Base-by-base conservation (phyloP, 1,140 invertebrate species). In the Aphelenchoides fujianensis region DNA sequence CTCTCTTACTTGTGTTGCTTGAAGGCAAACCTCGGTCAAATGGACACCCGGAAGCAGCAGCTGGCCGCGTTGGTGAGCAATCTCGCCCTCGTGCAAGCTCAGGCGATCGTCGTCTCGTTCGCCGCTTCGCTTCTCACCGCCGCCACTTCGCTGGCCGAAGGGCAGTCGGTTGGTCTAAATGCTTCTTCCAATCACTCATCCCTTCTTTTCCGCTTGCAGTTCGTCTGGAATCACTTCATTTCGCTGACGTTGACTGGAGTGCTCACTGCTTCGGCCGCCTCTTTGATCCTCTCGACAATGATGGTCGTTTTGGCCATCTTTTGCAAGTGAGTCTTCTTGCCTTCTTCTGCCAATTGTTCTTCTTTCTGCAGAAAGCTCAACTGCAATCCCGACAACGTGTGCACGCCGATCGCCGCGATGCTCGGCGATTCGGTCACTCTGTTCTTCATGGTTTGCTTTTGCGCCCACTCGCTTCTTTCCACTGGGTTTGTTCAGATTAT, bases 361-460 rank as follows among this genome's bases (percentile, higher is more conserved):
- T 68, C 3, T 54, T 62, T 28, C n/a, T n/a, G 35, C n/a, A 41
- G 71, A 5, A 62, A 30, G 12, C 74, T n/a, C 54, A 73, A 73
- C 48, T 28, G 72, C 3, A 72, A 72, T 35, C 72, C 71, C 30
- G 74, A 75, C 74, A 75, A 75, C 54, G 68, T 75, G 30, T 69
- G 68, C 32, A 75, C 74, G 16, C 74, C 74, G 19, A 35, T 75
- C 12, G 74, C 74, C 5, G 74, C 74, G 12, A 59, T 85, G 74
- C 78, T 86, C 1, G 94, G 94, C 27, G 94, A 97, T 87, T 87
- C 97, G 48, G 93, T 90, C 34, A 95, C 94, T n/a, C n/a, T n/a
- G n/a, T n/a, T n/a, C n/a, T n/a, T n/a, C n/a, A n/a, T n/a, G n/a
- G n/a, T n/a, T n/a, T n/a, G n/a, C n/a, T n/a, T n/a, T n/a, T n/a